These are phyloP conservation scores for Phrynocephalus forsythii DNA, from an alignment of 2,797 vertebrate species.

Conservation along the genomic window DNA sequence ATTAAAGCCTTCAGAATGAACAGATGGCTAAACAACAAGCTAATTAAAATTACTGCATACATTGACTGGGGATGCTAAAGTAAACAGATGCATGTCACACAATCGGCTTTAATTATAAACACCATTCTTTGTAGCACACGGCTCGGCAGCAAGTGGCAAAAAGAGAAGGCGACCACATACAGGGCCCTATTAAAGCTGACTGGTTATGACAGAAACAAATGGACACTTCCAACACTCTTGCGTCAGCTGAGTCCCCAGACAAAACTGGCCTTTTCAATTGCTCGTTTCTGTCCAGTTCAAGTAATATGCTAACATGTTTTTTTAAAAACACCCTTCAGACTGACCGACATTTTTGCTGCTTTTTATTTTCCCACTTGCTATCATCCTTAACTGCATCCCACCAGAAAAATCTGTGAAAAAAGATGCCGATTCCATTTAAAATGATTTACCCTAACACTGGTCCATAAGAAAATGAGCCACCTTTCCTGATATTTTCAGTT, in stretches of 20 bases:
- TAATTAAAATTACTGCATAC: constrained; percentile 37
- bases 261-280: neutral
- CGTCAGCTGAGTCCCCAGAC: neutral
- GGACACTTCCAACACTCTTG: neutral
- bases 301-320: neutral
- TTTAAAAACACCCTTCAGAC: neutral
- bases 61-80: constrained; percentile 9
- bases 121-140: neutral
- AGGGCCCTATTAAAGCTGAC: neutral
- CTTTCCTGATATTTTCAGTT: no score
- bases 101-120: constrained; percentile 13
- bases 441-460: no score
- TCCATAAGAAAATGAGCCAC: no score
- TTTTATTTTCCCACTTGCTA: neutral
- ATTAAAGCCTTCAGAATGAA: constrained; percentile 29
- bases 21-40: constrained; percentile 39
- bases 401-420: neutral
- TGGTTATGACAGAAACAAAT: neutral
- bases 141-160: neutral
- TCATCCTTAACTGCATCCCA: neutral
- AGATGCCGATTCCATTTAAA: no score
- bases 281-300: neutral
- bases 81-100: constrained; percentile 8
- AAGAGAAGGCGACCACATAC: neutral
- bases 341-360: neutral